These are phyloP conservation scores for Microtus oregoni DNA, from an alignment of 2,113 vertebrate species.

Conservation along the genomic window DNA sequence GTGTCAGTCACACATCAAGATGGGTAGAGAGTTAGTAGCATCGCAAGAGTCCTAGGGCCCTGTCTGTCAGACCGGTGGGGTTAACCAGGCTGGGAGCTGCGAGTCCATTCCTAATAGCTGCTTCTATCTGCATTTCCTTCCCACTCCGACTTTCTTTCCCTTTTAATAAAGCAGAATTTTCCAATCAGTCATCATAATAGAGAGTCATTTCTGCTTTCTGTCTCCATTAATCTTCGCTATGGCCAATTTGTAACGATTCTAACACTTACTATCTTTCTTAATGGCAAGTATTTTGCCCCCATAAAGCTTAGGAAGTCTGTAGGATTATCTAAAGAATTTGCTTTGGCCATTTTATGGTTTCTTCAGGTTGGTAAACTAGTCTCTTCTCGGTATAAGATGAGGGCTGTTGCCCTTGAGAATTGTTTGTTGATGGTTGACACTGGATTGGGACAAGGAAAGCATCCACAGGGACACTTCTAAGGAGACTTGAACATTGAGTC, in stretches of 20 bases:
- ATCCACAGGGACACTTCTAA: not conserved
- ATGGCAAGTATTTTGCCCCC: not conserved
- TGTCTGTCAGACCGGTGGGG: not conserved
- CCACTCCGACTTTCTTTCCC: not conserved
- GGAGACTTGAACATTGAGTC: not conserved
- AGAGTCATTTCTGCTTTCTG: not conserved
- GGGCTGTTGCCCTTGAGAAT: not conserved
- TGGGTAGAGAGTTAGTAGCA: not conserved
- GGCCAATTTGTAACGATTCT: not conserved
- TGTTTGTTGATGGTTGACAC: not conserved
- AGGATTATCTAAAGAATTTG: conserved; percentile 26
- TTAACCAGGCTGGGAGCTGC: not conserved
- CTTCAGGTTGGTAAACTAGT: not conserved
- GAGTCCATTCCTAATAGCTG: not conserved
- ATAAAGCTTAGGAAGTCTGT: not conserved
- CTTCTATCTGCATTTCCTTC: not conserved
- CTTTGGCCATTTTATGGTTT: not conserved
- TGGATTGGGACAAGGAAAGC: not conserved
- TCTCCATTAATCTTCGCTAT: not conserved
- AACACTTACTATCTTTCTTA: not conserved
- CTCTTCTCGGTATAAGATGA: not conserved
- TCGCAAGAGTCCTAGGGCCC: not conserved
- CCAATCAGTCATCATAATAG: not conserved
- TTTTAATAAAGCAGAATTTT: conserved; percentile 10
- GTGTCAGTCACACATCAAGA: not conserved